These are phyloP conservation scores for Otus sunia DNA, from an alignment of 2,113 vertebrate species.

Conservation along the genomic window DNA sequence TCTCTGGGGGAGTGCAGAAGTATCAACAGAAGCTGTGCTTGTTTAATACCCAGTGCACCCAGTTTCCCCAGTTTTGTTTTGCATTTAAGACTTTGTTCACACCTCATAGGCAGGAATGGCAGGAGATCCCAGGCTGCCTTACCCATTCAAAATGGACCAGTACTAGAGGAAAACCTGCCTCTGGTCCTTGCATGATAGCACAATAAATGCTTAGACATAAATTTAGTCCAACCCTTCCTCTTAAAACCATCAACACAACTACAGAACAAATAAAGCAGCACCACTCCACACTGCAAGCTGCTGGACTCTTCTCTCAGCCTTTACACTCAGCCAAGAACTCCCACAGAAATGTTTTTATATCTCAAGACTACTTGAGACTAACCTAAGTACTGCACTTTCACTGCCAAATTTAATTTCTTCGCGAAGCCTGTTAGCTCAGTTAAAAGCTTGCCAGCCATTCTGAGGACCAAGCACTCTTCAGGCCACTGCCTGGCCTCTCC, in stretches of 20 bases:
- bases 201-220: neutral
- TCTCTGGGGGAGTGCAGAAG: neutral
- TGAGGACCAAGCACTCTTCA: neutral
- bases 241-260: neutral
- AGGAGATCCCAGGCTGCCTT: neutral
- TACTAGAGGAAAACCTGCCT: neutral
- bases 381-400: conserved; percentile 12
- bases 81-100: rapidly evolving
- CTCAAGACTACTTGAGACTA: conserved; percentile 59
- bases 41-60: too few species aligned
- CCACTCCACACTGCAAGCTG: neutral
- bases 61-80: neutral
- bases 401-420: conserved; percentile 42
- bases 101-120: rapidly evolving
- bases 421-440: neutral
- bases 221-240: neutral
- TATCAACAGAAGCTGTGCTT: rapidly evolving
- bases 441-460: neutral
- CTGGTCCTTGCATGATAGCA: neutral
- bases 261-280: neutral
- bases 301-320: conserved; percentile 1
- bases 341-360: conserved; percentile 47
- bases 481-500: neutral
- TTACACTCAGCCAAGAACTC: conserved; percentile 34
- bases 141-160: neutral